Base-by-base conservation (phyloP, 2,797 vertebrate species). In the Podarcis siculus region DNA sequence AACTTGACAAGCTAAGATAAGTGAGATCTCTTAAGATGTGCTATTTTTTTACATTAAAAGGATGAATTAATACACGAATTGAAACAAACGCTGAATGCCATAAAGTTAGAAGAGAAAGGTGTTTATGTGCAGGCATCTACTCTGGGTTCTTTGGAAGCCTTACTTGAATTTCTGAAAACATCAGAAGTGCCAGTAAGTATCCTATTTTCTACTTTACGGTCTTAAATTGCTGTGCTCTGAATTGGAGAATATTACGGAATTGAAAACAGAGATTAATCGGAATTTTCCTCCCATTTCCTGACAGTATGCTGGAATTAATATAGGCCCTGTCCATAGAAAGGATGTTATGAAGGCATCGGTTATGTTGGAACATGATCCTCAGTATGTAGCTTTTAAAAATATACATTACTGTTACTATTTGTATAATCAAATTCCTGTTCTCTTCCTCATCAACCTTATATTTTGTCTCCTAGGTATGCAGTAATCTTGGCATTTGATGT, bases 91-190 rank as follows among this genome's bases (percentile, higher is more conserved):
- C 95, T 99, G 90, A 99, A 97, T 94, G 98, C 97, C 87, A 99
- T 99, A 95, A 99, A 99, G 81, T 96, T 99, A 94, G 99, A 99
- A 97, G 99, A 99, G 94, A 99, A 99, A 79, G 99, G 99, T 1
- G 99, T 99, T 45, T 99, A 99, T 64, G 99, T 99, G 30, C 99
- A 99, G 95, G 98, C 99, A 3, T 99, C 99, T 32, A 99, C 99
- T 0, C 95, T 99, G 90, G 99, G 99, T 5, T 99, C 98, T 15
- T 97, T 99, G 94, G 99, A 99, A 96, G 99, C 99, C 64, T 97
- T 99, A 94, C 98, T 99, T 89, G 98, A 99, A 97, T 99, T 98
- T 96, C 96, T 99, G 77, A 97, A 99, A 89, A 98, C 98, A 0
- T 99, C 99, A 8, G 99, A 99, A 98, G 99, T 99, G 95, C 98